Percentiles rank a stretch among this genome's conserved stretches.
These are phyloP conservation scores for Anarrhichthys ocellatus DNA, from an alignment of 2,113 vertebrate genomes.

Conservation along the genomic window DNA sequence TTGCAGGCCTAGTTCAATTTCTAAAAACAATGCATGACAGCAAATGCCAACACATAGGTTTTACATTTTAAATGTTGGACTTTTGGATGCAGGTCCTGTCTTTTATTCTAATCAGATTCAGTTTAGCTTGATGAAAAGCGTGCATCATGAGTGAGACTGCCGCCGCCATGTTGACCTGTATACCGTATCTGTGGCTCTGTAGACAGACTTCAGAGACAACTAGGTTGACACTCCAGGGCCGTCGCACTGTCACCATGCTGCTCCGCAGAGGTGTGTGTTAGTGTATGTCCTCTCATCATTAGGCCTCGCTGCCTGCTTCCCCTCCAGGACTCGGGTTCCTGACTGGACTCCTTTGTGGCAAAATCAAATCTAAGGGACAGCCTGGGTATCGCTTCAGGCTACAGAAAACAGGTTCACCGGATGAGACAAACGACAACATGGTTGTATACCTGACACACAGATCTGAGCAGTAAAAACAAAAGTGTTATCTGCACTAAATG, in stretches of 20 bases:
- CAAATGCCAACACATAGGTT: background rate
- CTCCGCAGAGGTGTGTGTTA: slow-evolving; percentile 38
- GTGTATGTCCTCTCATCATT: slow-evolving; percentile 63
- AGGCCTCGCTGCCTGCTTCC: slow-evolving; percentile 59
- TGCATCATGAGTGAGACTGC: slow-evolving; percentile 24
- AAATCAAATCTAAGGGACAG: slow-evolving; percentile 69
- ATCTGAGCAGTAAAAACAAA: slow-evolving; percentile 27
- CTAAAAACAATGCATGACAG: background rate
- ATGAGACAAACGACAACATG: slow-evolving; percentile 45
- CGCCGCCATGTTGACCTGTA: slow-evolving; percentile 68
- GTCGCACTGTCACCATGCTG: slow-evolving; percentile 37
- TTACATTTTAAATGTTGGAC: background rate
- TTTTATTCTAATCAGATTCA: slow-evolving; percentile 14
- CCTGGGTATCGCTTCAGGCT: slow-evolving; percentile 50
- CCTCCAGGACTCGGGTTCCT: slow-evolving; percentile 48
- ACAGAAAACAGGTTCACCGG: slow-evolving; percentile 56
- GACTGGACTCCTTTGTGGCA: slow-evolving; percentile 59
- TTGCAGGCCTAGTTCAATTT: no score
- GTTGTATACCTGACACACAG: slow-evolving; percentile 39
- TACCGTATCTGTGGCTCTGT: slow-evolving; percentile 46
- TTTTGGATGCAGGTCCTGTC: background rate
- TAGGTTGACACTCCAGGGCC: slow-evolving; percentile 71
- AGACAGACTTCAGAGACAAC: slow-evolving; percentile 68
- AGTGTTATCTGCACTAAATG: slow-evolving; percentile 44
- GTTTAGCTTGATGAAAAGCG: slow-evolving; percentile 18